Conservation (phyloP, 2,888 invertebrate species). For the Lucinisca nassula region DNA sequence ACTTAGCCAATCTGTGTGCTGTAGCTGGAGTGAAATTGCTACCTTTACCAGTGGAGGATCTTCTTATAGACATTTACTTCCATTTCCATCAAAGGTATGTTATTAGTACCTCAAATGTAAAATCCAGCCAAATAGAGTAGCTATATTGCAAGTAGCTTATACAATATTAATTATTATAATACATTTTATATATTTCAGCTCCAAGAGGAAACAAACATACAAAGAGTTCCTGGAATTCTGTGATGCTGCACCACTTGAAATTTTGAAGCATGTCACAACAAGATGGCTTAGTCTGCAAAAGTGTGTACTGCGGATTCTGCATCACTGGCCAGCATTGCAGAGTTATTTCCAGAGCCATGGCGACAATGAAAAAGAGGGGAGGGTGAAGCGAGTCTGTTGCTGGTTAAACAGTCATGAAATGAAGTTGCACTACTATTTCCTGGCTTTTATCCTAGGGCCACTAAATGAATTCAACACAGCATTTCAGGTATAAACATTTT, state of each 20-base stretch:
- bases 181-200: too few species aligned
- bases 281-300: conserved; percentile 27
- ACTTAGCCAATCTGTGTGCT: too few species aligned
- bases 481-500: conserved; percentile 24
- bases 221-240: conserved; percentile 22
- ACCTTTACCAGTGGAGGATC: too few species aligned
- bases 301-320: conserved; percentile 10
- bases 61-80: too few species aligned
- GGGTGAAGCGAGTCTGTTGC: conserved; percentile 10
- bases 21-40: too few species aligned
- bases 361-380: conserved; percentile 24
- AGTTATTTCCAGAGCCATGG: conserved; percentile 42
- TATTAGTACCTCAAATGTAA: too few species aligned
- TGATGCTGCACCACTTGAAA: conserved; percentile 30
- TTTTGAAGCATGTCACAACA: conserved; percentile 42
- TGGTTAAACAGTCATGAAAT: not conserved
- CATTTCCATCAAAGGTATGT: too few species aligned
- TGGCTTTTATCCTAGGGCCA: conserved; percentile 7
- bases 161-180: too few species aligned
- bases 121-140: too few species aligned
- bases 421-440: conserved; percentile 29
- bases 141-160: too few species aligned
- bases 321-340: conserved; percentile 35
- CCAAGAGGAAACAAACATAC: conserved; percentile 34
- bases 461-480: conserved; percentile 27